Conservation (phyloP, 2,888 invertebrate genomes). For the Sclerodermus sp. region DNA sequence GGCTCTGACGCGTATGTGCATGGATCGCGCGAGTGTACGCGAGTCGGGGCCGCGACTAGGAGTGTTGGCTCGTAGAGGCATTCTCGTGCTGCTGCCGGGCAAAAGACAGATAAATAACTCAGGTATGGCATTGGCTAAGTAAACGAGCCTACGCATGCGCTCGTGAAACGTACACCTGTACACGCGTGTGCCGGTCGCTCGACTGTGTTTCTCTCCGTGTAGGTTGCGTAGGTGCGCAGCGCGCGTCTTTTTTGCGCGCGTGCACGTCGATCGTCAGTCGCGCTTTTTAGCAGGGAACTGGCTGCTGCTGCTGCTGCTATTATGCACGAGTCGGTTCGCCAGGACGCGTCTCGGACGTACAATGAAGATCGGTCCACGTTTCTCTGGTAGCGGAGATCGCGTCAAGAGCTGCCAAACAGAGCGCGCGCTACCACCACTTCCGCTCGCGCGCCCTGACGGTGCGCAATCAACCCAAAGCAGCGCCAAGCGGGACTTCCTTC, state of each 20-base stretch:
- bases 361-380: conserved; percentile 17
- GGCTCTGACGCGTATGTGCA: too few relatives aligned
- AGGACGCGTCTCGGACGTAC: conserved; percentile 8
- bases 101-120: conserved; percentile 55
- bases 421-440: too few relatives aligned
- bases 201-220: conserved; percentile 7
- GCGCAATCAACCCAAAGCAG: too few relatives aligned
- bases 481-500: too few relatives aligned
- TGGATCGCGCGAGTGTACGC: not conserved
- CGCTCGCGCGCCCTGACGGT: too few relatives aligned
- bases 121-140: conserved; percentile 53
- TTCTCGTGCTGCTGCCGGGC: conserved; percentile 41
- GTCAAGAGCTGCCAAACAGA: conserved; percentile 25
- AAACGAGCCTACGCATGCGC: conserved; percentile 51
- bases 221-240: not conserved
- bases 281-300: conserved; percentile 15
- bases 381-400: conserved; percentile 25
- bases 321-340: not conserved
- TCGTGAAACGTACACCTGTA: conserved; percentile 39
- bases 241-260: not conserved
- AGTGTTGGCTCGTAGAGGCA: conserved; percentile 36
- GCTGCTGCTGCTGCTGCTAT: too few relatives aligned
- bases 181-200: conserved; percentile 6
- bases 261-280: not conserved
- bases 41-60: conserved; percentile 21